Evolutionary conservation across 2,113 vertebrate species (phyloP).

Genomic region (Procavia capensis): DNA sequence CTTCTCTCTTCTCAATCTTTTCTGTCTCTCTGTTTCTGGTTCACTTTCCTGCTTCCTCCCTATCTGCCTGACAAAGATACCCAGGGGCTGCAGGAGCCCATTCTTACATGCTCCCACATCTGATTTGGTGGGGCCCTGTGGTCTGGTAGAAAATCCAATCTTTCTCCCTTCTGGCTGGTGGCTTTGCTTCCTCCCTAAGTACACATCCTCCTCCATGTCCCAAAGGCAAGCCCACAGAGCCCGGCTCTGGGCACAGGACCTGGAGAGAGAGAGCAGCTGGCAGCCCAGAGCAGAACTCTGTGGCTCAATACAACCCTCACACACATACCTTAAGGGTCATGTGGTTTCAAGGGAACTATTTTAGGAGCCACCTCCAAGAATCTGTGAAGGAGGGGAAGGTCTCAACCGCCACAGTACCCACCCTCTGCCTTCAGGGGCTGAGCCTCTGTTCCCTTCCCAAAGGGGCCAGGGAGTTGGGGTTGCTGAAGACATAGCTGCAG

Average conservation of each 20-base stretch:
- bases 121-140: not conserved
- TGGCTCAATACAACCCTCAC: not conserved
- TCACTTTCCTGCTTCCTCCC: not conserved
- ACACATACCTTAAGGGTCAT: not conserved
- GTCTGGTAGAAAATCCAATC: not conserved
- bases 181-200: not conserved
- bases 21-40: not conserved
- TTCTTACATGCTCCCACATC: rapidly evolving
- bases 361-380: conserved; percentile 26
- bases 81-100: not conserved
- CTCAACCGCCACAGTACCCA: not conserved
- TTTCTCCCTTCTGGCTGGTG: not conserved
- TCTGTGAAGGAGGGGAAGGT: not conserved
- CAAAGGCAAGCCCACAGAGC: not conserved
- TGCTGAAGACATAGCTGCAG: not conserved
- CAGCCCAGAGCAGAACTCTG: not conserved
- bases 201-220: not conserved
- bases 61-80: not conserved
- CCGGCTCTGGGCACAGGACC: not conserved
- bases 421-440: conserved; percentile 44
- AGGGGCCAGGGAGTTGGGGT: not conserved
- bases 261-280: not conserved
- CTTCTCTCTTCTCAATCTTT: not conserved
- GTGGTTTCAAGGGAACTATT: conserved; percentile 5
- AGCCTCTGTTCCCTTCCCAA: conserved; percentile 24